phyloP scores from a whole-genome alignment of 1,140 invertebrate genomes.

The Ericerus pela region DNA sequence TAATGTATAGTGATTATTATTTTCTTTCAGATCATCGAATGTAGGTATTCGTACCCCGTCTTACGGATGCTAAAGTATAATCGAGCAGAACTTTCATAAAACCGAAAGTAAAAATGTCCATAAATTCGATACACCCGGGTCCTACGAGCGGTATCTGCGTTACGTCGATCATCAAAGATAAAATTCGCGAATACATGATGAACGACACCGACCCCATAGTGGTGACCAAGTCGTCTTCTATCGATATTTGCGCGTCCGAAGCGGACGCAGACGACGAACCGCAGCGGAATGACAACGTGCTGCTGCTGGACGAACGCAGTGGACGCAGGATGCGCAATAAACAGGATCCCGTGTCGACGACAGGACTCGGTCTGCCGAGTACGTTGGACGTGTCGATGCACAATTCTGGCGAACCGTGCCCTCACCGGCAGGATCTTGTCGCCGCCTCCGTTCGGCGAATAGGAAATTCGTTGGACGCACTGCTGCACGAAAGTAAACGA shows the following conservation, averaged over 20 bases:
- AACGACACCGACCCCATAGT: conserved; percentile 9
- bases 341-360: conserved; percentile 3
- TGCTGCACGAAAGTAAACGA: conserved; percentile 15
- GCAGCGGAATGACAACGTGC: background rate
- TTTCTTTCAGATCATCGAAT: too few relatives aligned
- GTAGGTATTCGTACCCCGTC: too few relatives aligned
- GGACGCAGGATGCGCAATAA: too few relatives aligned
- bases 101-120: background rate
- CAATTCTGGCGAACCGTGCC: background rate
- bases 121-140: background rate
- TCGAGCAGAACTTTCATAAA: too few relatives aligned
- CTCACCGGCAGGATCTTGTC: background rate
- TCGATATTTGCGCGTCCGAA: background rate
- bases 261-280: background rate
- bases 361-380: background rate
- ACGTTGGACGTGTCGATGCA: background rate
- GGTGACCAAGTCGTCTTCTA: background rate
- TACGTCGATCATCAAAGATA: conserved; percentile 20
- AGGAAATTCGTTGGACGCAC: conserved; percentile 15
- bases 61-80: too few relatives aligned
- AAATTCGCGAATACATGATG: conserved; percentile 20
- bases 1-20: too few relatives aligned
- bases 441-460: conserved; percentile 14
- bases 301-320: background rate
- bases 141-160: conserved; percentile 16